Conservation (phyloP, 2,113 vertebrate genomes). For the Zingel zingel region DNA sequence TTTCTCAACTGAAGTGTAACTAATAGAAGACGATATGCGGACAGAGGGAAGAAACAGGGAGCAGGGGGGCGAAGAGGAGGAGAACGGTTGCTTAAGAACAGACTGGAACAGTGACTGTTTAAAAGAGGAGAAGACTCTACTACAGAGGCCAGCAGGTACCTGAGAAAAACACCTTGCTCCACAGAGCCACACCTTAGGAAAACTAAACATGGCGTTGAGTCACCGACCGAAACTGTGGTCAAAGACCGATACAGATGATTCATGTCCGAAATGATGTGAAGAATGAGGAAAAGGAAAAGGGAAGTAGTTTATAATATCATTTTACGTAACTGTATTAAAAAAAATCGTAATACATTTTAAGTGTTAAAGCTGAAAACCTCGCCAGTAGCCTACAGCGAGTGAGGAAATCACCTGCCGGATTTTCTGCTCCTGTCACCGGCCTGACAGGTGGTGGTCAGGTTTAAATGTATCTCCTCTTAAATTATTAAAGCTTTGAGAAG, state of each 20-base stretch:
- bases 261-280: neutral
- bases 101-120: neutral
- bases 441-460: constrained; percentile 65
- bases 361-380: neutral
- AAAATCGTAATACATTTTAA: neutral
- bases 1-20: constrained; percentile 59
- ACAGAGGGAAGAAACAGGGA: constrained; percentile 36
- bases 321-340: neutral
- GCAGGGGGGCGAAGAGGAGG: neutral
- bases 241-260: constrained; percentile 3
- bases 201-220: constrained; percentile 76
- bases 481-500: neutral
- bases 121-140: neutral
- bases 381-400: neutral
- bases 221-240: constrained; percentile 80
- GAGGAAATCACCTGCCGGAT: constrained; percentile 56
- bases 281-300: neutral
- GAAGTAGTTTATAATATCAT: rapidly evolving
- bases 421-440: constrained; percentile 19
- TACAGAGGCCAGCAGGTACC: constrained; percentile 27
- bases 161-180: constrained; percentile 55
- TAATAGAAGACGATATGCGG: constrained; percentile 64
- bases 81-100: constrained; percentile 35
- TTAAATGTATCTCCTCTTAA: neutral
- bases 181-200: constrained; percentile 80